These are phyloP conservation scores for Ictalurus punctatus DNA, from an alignment of 2,113 vertebrate species.

Conservation along the genomic window DNA sequence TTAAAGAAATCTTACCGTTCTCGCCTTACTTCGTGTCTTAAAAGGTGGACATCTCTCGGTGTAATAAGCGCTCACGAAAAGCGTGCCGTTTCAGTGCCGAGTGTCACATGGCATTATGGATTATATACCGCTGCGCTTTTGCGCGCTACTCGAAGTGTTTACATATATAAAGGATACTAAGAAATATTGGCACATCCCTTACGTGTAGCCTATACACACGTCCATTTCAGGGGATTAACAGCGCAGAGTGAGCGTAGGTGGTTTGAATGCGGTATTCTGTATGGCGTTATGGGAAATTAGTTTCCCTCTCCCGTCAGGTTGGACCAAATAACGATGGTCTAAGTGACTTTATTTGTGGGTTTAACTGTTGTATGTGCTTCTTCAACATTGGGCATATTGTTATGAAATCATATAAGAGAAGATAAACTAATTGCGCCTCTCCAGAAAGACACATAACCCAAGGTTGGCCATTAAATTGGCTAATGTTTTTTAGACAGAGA, in stretches of 20 bases:
- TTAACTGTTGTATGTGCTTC: background rate
- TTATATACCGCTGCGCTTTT: background rate
- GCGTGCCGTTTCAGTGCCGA: constrained; percentile 34
- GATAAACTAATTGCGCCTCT: background rate
- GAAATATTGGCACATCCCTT: background rate
- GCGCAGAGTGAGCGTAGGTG: constrained; percentile 19
- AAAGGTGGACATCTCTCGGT: constrained; percentile 11
- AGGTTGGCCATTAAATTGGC: background rate
- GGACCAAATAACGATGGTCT: background rate
- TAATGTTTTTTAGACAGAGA: background rate
- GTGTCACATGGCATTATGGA: constrained; percentile 36
- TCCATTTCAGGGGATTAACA: background rate
- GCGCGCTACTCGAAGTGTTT: background rate
- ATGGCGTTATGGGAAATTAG: constrained; percentile 17
- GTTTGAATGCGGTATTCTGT: constrained; percentile 21
- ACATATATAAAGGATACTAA: background rate
- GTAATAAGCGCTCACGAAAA: constrained; percentile 18
- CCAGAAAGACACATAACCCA: background rate
- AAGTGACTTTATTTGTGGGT: too few species aligned
- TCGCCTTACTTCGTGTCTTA: constrained; percentile 16
- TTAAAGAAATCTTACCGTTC: constrained; percentile 21
- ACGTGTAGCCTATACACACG: constrained; percentile 14
- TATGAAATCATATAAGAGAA: background rate
- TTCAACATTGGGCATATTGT: background rate
- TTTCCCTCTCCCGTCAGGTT: background rate